phyloP scores from a whole-genome alignment of 2,113 vertebrate species.

The Axis porcinus region DNA sequence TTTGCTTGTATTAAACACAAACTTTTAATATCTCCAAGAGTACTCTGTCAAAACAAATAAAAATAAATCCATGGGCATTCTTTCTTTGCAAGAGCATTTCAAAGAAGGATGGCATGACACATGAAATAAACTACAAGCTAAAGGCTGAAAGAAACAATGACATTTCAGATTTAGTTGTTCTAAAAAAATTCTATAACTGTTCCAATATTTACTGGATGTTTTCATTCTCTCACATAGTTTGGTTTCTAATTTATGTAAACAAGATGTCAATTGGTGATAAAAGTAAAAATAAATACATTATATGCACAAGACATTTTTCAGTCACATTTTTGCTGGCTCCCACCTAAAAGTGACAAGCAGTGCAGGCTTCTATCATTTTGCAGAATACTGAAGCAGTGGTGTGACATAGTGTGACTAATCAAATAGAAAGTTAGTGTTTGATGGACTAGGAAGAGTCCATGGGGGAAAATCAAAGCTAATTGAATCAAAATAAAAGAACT shows the following conservation, averaged over 20 bases:
- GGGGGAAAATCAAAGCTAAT: not conserved
- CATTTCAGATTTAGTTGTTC: not conserved
- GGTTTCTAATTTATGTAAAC: not conserved
- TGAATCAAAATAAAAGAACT: not conserved
- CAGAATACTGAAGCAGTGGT: accelerated
- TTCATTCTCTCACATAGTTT: not conserved
- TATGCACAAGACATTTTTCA: not conserved
- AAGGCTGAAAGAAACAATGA: not conserved
- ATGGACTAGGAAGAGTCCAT: not conserved
- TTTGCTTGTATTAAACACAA: slow-evolving; percentile 1
- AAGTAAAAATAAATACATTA: not conserved
- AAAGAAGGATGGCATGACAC: not conserved
- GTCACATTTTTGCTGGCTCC: not conserved
- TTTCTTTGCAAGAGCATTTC: not conserved
- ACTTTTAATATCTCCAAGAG: not conserved
- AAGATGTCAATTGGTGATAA: not conserved
- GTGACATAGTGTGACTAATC: not conserved
- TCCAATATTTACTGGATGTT: not conserved
- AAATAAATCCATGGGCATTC: not conserved
- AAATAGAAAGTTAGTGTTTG: not conserved
- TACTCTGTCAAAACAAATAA: slow-evolving; percentile 1
- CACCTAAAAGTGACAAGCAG: not conserved
- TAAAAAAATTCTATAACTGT: not conserved
- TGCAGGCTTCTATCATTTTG: not conserved
- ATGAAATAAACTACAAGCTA: not conserved